Conservation (phyloP, 2,113 vertebrate species). For the Paratilapia polleni region DNA sequence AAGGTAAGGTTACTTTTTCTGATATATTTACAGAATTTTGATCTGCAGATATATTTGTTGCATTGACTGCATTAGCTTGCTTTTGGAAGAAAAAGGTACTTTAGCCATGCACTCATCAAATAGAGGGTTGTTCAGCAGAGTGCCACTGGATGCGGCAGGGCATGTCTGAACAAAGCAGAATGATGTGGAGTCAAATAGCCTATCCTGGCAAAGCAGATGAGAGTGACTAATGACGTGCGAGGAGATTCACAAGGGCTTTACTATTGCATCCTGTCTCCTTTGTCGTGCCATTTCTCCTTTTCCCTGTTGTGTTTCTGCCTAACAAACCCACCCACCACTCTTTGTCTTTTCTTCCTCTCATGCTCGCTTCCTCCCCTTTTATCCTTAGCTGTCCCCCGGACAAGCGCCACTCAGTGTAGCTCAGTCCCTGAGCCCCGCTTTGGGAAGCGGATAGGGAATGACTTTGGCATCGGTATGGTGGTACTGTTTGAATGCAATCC, state of each 20-base stretch:
- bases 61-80: constrained; percentile 15
- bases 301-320: constrained; percentile 37
- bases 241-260: constrained; percentile 50
- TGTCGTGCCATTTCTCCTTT: constrained; percentile 33
- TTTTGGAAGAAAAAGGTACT: neutral
- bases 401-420: constrained; percentile 95
- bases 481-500: constrained; percentile 97
- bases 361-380: constrained; percentile 30
- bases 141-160: constrained; percentile 13
- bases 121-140: constrained; percentile 33
- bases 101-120: constrained; percentile 15
- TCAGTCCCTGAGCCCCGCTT: constrained; percentile 97
- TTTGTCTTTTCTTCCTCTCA: constrained; percentile 38
- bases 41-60: neutral
- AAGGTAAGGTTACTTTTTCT: constrained; percentile 84
- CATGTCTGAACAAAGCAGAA: constrained; percentile 34
- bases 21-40: neutral
- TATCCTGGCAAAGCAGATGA: constrained; percentile 49
- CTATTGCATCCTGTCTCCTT: constrained; percentile 52
- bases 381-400: constrained; percentile 92
- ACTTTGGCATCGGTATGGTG: constrained; percentile 91
- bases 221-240: constrained; percentile 55
- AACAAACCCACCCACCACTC: constrained; percentile 14
- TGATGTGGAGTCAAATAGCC: constrained; percentile 45
- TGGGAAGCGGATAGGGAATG: constrained; percentile 94